Evolutionary conservation across 2,888 invertebrate genomes (phyloP), one percentile per base, ranked within the genome.

Genomic region (Drosophila recens): DNA sequence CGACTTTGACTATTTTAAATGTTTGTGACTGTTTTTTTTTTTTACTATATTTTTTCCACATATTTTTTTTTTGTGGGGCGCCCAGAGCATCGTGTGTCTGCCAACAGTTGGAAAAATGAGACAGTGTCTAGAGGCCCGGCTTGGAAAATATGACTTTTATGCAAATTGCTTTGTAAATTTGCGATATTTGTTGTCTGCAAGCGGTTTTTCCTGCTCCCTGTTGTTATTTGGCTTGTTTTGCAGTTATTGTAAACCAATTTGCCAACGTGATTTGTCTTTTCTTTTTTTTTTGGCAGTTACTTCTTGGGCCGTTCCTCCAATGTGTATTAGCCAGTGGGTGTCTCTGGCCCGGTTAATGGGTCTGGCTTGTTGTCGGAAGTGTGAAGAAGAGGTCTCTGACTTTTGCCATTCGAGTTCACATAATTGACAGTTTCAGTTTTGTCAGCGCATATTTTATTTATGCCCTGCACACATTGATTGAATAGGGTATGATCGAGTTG

Each of bases 211-310:
- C 68, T 67, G 59, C 65, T 70, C 56, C 56, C 65, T 70, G 83
- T 65, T 73, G 71, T 59, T 72, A 63, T 79, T 64, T 72, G 64
- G 23, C 61, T 78, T 52, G 62, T 68, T 76, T 66, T 77, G 67
- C 75, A 78, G 67, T 86, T 88, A 84, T 84, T 86, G 89, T 88
- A 80, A 86, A 76, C 84, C 84, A 85, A 85, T 85, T 85, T 85
- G 84, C 74, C 72, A 65, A 64, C 72, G 84, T 79, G 84, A 87
- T 85, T 85, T 86, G 87, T 86, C 84, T 88, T 74, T 79, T 49
- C 43, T 82, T 17, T 4, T 4, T 9, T 15, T 15, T 30, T 61
- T 33, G 43, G 45, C 72, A 53, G 42, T 70, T 45, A 65, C 64
- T 75, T 69, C 75, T 75, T 57, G 67, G 34, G 65, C 48, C 43